These are phyloP conservation scores for Platyscapa corneri DNA, from an alignment of 1,140 invertebrate species.

Conservation along the genomic window DNA sequence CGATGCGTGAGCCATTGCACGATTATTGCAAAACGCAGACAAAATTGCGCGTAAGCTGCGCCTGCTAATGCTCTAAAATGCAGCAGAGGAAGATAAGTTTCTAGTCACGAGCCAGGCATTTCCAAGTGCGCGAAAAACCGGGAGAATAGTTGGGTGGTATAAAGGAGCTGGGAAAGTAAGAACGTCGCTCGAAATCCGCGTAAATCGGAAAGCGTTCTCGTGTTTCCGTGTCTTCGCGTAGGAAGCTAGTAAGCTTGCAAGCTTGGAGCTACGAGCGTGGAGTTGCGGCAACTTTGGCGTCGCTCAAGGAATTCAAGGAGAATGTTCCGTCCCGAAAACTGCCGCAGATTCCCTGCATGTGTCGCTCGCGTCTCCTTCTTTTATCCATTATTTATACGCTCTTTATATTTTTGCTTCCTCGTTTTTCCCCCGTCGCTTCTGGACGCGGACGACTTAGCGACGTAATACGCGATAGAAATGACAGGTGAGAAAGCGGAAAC, in stretches of 20 bases:
- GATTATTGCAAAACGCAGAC: no score
- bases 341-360: neutral
- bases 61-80: neutral
- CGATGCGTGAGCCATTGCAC: no score
- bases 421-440: no score
- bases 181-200: neutral
- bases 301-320: neutral
- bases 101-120: neutral
- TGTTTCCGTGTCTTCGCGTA: no score
- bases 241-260: neutral
- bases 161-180: neutral
- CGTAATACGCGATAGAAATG: neutral
- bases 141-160: neutral
- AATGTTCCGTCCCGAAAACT: neutral
- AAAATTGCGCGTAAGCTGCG: neutral
- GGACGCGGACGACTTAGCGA: neutral
- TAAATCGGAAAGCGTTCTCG: conserved; percentile 13
- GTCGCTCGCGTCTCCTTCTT: neutral
- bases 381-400: conserved; percentile 4
- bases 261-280: neutral
- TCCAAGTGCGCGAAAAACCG: neutral
- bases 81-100: neutral
- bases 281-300: neutral
- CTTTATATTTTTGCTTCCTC: neutral
- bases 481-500: conserved; percentile 23